Evolutionary conservation across 1,140 invertebrate genomes (phyloP).

Genomic region (Choristoneura fumiferana): DNA sequence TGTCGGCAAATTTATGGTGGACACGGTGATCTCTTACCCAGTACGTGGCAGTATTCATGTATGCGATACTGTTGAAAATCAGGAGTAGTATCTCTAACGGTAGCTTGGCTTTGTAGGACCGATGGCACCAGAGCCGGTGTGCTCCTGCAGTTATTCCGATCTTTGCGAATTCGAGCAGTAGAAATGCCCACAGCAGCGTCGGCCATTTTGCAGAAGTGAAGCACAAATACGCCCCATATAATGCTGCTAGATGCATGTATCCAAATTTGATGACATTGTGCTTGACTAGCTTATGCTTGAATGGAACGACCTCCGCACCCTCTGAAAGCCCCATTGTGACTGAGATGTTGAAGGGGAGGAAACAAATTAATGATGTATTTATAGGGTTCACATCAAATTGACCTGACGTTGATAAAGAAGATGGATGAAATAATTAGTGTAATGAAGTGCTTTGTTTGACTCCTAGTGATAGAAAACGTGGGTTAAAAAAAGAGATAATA

Average conservation of each 20-base stretch:
- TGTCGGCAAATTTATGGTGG: conserved; percentile 86
- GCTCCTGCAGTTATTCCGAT: conserved; percentile 78
- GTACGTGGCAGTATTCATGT: conserved; percentile 58
- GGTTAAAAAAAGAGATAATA: too few relatives aligned
- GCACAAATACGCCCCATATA: conserved; percentile 83
- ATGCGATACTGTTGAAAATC: conserved; percentile 84
- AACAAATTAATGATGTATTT: too few relatives aligned
- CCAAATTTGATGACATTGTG: conserved; percentile 83
- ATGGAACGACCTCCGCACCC: too few relatives aligned
- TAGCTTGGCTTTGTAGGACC: conserved; percentile 88
- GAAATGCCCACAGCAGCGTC: conserved; percentile 80
- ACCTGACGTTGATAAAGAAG: too few relatives aligned
- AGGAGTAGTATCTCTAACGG: conserved; percentile 85
- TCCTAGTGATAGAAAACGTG: too few relatives aligned
- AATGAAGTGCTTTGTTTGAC: too few relatives aligned
- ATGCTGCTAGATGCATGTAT: conserved; percentile 82
- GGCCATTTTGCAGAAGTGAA: conserved; percentile 80
- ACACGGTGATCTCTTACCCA: conserved; percentile 83
- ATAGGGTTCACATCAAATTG: too few relatives aligned
- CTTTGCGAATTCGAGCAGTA: conserved; percentile 21
- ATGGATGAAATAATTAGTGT: too few relatives aligned
- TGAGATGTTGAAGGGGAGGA: too few relatives aligned
- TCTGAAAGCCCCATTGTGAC: too few relatives aligned
- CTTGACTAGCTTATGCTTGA: conserved; percentile 18
- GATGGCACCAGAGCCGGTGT: conserved; percentile 90